Base-by-base conservation (phyloP, 1,140 invertebrate genomes). In the Neotoxoptera formosana region DNA sequence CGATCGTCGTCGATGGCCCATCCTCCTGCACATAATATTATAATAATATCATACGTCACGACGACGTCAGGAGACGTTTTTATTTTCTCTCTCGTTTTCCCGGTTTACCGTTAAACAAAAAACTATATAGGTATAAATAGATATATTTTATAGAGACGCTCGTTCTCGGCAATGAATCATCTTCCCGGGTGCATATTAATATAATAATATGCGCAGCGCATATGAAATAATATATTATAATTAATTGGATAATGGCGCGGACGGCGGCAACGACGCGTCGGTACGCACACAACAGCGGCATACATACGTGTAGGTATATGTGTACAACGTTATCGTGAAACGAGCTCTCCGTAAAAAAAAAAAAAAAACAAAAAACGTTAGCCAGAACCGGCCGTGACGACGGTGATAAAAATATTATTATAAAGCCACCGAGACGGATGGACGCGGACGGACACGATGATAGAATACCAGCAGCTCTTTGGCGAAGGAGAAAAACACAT, bases 141-240 rank as follows among this genome's bases (percentile, higher is more conserved):
- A 20, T 53, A 53, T 14, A 53, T 53, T 60, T 30, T 11, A 17
- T 60, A 60, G 11, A 60, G 56, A 30, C 56, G 25, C 56, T n/a
- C 41, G 60, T 67, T n/a, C 60, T 67, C 60, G 30, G 60, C 60
- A 67, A 67, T 67, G 30, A 67, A 67, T 67, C 60, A 67, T 67
- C 60, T 67, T 67, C 30, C 60, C 60, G 60, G 30, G 11, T 67
- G 30, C 30, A 30, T 60, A 56, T n/a, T n/a, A n/a, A n/a, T n/a
- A n/a, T n/a, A n/a, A n/a, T 14, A 51, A 51, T 51, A 25, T 67
- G n/a, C 14, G n/a, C 60, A 6, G 60, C 14, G n/a, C 17, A 20
- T 76, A 30, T 76, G 60, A 76, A 76, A 76, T 76, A 76, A 76
- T 76, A 76, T 76, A 76, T n/a, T 76, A 76, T 76, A 76, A 76